These are phyloP conservation scores for Volucella zonaria DNA, from an alignment of 2,888 invertebrate species.

Conservation along the genomic window DNA sequence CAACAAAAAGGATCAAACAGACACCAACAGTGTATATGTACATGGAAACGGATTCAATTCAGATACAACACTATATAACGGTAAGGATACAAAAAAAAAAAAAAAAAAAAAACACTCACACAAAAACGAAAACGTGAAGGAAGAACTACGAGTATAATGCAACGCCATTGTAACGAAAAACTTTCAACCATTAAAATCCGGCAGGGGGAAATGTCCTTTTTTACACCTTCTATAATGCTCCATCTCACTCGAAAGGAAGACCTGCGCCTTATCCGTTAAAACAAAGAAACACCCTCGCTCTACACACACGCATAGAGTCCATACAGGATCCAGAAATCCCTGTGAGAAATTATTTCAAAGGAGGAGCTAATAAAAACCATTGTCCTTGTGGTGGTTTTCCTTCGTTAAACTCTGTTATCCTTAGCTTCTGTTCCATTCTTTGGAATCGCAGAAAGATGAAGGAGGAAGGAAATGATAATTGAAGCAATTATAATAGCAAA, in stretches of 20 bases:
- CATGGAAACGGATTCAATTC: neutral
- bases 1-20: conserved; percentile 42
- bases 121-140: conserved; percentile 36
- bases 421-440: neutral
- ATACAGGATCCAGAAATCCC: conserved; percentile 23
- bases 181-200: conserved; percentile 59
- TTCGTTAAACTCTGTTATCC: conserved; percentile 28
- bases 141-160: conserved; percentile 57
- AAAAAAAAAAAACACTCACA: too few relatives aligned
- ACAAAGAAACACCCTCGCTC: conserved; percentile 59
- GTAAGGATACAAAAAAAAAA: conserved; percentile 9
- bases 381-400: conserved; percentile 51
- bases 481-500: conserved; percentile 83
- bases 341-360: conserved; percentile 25
- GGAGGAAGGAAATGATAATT: conserved; percentile 82
- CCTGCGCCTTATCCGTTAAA: conserved; percentile 45
- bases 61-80: too few relatives aligned
- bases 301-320: conserved; percentile 22
- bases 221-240: conserved; percentile 58
- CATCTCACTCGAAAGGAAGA: conserved; percentile 47
- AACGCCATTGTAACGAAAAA: conserved; percentile 63
- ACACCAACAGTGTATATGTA: conserved; percentile 9
- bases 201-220: conserved; percentile 57
- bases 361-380: conserved; percentile 64
- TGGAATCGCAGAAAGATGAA: conserved; percentile 37